Evolutionary conservation across 2,113 vertebrate species (phyloP), one percentile per base, ranked within the genome.

Genomic region (Limanda limanda): DNA sequence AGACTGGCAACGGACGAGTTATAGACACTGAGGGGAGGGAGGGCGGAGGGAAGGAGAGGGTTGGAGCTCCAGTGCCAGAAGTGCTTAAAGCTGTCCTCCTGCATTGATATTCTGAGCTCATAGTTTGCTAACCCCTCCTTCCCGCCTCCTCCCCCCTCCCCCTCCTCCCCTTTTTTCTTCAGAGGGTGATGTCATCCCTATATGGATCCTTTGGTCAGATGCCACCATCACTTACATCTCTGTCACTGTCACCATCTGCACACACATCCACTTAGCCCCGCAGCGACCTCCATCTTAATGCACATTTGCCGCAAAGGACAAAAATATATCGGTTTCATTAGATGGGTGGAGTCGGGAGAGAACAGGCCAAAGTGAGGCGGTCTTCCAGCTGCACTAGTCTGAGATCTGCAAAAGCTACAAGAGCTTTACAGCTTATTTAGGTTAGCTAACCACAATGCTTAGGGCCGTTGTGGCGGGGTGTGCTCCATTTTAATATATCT

Each of bases 121-220:
- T 86, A 86, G 74, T 86, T 90, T 58, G 74, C 73, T 84, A 27
- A 82, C 76, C 35, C 35, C 35, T 10, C 76, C 12, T 11, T 69
- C 52, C 67, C 68, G 45, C 68, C 31, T 45, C 57, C 62, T 61
- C 62, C 45, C 35, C 35, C 79, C 77, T 51, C 66, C 72, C 52
- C 71, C 27, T 60, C 63, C 40, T 51, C 68, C 67, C 42, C 31
- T 63, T 76, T 55, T 73, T 68, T 48, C 31, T 63, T 78, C 45
- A 1, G n/a, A 67, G 74, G 65, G 51, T 93, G 92, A 93, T 93
- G 91, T 93, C 92, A 93, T 92, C 79, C 31, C 82, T 88, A 86
- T 92, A 92, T 92, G 86, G 90, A 92, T 88, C 81, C 55, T 84
- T 88, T 92, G 90, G 92, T 92, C 88, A 86, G 85, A 85, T 88